Base-by-base conservation (phyloP, 2,113 vertebrate genomes). In the Apodemus sylvaticus region DNA sequence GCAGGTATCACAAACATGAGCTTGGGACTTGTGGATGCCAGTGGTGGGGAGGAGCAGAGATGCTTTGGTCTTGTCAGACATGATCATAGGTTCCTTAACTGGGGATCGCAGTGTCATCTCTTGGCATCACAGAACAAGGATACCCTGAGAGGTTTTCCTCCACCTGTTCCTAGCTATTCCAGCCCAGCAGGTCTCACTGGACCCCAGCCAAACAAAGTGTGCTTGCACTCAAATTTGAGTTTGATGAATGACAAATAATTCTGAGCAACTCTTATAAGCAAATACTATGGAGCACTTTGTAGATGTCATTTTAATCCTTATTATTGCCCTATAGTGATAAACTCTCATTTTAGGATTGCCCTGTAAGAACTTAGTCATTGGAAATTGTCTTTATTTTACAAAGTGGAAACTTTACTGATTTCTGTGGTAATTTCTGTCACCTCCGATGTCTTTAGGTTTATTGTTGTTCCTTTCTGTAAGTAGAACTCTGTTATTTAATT, bases 321-420 rank as follows among this genome's bases (percentile, higher is more conserved):
- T 22, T 42, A 16, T 64, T 42, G 31, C 45, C 7, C 48, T 93
- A 48, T 20, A 51, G 53, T 73, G 39, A 26, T 17, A 45, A 29
- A 66, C 24, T 39, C 62, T 79, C 48, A 36, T 55, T 86, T 90
- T 73, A 45, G 39, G 31, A 68, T 29, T 90, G 7, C 17, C 51
- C 53, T 83, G 22, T 71, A 70, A 66, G 51, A 78, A 55, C 85
- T 88, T 48, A 45, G 16, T 66, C 78, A 48, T 71, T 55, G 83
- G 68, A 58, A 34, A 71, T 66, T 85, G 53, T 58, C 45, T 31
- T 91, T 42, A 89, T 92, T 87, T 90, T 70, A 77, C 34, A 92
- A 76, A 74, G 66, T 45, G 74, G 68, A 89, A 82, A 39, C 36
- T 39, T 58, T 24, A 58, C 16, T 58, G 20, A 60, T 60, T 81